phyloP scores from a whole-genome alignment of 2,888 invertebrate genomes.

The Plebejus argus region DNA sequence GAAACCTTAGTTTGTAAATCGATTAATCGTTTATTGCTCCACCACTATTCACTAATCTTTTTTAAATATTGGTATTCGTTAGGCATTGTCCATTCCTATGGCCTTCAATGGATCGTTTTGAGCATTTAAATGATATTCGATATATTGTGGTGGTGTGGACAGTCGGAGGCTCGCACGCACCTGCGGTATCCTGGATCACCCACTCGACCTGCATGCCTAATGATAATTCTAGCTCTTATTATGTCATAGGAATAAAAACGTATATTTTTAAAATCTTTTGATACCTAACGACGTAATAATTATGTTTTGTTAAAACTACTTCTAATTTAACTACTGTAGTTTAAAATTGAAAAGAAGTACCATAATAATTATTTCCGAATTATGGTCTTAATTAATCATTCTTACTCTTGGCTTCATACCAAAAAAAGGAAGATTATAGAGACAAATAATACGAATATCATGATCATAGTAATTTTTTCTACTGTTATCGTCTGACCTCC shows the following conservation, averaged over 20 bases:
- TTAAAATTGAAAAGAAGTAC: no score
- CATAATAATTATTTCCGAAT: no score
- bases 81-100: slow-evolving; percentile 20
- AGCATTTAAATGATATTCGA: slow-evolving; percentile 29
- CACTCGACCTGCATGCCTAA: slow-evolving; percentile 21
- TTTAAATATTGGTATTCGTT: slow-evolving; percentile 22
- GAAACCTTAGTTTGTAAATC: neutral
- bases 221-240: slow-evolving; percentile 9
- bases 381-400: no score
- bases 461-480: no score
- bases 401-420: no score
- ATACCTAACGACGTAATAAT: no score
- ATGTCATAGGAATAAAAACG: slow-evolving; percentile 20
- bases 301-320: no score
- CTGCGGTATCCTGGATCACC: slow-evolving; percentile 29
- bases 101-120: slow-evolving; percentile 19
- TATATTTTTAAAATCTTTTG: no score
- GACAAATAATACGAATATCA: no score
- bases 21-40: neutral
- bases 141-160: neutral
- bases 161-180: slow-evolving; percentile 24
- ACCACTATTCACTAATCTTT: neutral
- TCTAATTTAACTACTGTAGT: no score
- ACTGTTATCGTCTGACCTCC: neutral
- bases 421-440: no score